Evolutionary conservation across 2,113 vertebrate species (phyloP).

Genomic region (Calypte anna): DNA sequence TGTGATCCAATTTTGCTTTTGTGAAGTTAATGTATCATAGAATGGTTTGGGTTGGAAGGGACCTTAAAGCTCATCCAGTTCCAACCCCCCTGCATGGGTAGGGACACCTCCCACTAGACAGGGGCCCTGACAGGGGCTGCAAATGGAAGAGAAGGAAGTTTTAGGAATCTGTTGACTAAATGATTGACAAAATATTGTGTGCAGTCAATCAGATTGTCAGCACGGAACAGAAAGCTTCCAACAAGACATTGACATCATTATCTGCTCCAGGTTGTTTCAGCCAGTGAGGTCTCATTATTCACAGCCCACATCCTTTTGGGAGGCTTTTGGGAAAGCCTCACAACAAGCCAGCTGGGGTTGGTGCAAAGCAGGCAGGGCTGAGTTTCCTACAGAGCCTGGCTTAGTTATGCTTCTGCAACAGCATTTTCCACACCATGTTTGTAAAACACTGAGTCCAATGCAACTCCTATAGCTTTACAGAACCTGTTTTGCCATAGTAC

Average conservation of each 20-base stretch:
- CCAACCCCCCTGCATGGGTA: too few relatives aligned
- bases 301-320: rapidly evolving
- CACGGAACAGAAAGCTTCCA: neutral
- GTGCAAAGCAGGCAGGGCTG: neutral
- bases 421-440: neutral
- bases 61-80: too few relatives aligned
- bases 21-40: neutral
- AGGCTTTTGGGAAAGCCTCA: neutral
- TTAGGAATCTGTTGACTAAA: neutral
- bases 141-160: neutral
- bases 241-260: neutral
- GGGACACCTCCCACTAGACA: too few relatives aligned
- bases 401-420: neutral
- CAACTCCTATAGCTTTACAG: neutral
- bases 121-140: neutral
- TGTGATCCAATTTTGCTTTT: neutral
- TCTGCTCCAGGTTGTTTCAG: neutral
- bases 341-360: neutral
- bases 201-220: neutral
- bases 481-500: neutral
- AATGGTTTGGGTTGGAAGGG: too few relatives aligned
- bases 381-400: neutral
- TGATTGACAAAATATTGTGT: neutral
- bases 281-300: neutral
- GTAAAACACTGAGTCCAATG: neutral